phyloP scores from a whole-genome alignment of 2,888 invertebrate genomes.

The Ochropacha duplaris region DNA sequence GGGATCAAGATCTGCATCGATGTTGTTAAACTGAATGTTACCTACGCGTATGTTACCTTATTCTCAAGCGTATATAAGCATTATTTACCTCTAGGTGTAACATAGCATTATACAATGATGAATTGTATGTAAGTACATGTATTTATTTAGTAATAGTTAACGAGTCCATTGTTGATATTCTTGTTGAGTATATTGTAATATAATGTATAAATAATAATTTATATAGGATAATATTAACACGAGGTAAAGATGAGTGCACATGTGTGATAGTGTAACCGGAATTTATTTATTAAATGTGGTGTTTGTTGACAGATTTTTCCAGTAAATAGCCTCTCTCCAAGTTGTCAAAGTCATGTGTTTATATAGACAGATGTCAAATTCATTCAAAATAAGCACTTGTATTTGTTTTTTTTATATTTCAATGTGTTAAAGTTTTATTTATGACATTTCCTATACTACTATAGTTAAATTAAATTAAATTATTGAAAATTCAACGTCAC shows the following conservation, averaged over 20 bases:
- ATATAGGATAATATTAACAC: constrained; percentile 36
- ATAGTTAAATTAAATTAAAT: neutral
- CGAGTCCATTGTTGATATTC: constrained; percentile 82
- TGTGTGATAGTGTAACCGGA: neutral
- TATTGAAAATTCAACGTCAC: neutral
- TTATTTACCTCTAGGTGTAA: constrained; percentile 16
- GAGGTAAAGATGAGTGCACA: constrained; percentile 30
- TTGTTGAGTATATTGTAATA: constrained; percentile 80
- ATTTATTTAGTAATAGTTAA: constrained; percentile 72
- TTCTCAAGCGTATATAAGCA: constrained; percentile 35
- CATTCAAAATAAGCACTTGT: neutral
- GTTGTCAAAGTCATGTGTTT: constrained; percentile 3
- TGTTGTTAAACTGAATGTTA: constrained; percentile 81
- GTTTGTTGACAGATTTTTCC: neutral
- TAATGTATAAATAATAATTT: constrained; percentile 54
- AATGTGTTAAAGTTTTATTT: neutral
- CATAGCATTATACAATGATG: constrained; percentile 15
- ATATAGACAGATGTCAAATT: neutral
- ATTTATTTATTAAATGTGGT: neutral
- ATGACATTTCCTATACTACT: neutral
- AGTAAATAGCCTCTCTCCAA: neutral
- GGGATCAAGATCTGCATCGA: constrained; percentile 89
- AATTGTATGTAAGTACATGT: constrained; percentile 32
- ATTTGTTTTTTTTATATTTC: neutral
- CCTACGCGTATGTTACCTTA: constrained; percentile 35